phyloP scores from a whole-genome alignment of 2,797 vertebrate genomes.

The Onychomys leucogaster region DNA sequence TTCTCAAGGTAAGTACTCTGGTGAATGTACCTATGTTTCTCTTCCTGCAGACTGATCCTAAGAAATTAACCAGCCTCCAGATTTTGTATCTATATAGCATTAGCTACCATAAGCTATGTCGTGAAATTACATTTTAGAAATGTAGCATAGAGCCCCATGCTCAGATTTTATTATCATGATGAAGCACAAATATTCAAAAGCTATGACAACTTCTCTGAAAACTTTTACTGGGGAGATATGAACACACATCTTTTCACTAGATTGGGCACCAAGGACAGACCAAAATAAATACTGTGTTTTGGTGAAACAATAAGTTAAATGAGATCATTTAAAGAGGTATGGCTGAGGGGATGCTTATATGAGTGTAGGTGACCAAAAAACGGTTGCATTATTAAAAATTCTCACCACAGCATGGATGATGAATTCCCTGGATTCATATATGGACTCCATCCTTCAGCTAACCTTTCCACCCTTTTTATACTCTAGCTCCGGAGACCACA shows the following conservation, averaged over 20 bases:
- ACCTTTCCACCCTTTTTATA: neutral
- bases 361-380: neutral
- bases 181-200: neutral
- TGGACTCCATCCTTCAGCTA: neutral
- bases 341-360: neutral
- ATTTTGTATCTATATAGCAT: neutral
- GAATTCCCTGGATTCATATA: neutral
- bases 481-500: neutral
- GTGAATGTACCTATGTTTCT: neutral
- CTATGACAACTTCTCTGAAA: neutral
- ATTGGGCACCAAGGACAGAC: neutral
- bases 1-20: neutral
- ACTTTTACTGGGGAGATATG: neutral
- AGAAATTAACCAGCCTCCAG: neutral
- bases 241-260: neutral
- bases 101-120: neutral
- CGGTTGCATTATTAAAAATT: no score
- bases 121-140: slow-evolving; percentile 24
- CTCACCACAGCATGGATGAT: neutral
- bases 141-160: neutral
- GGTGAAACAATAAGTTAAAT: neutral
- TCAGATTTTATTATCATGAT: neutral
- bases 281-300: neutral
- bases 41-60: neutral
- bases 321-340: neutral